Base-by-base conservation (phyloP, 92 coral and sea anemone species). In the Heliopora coerulea region DNA sequence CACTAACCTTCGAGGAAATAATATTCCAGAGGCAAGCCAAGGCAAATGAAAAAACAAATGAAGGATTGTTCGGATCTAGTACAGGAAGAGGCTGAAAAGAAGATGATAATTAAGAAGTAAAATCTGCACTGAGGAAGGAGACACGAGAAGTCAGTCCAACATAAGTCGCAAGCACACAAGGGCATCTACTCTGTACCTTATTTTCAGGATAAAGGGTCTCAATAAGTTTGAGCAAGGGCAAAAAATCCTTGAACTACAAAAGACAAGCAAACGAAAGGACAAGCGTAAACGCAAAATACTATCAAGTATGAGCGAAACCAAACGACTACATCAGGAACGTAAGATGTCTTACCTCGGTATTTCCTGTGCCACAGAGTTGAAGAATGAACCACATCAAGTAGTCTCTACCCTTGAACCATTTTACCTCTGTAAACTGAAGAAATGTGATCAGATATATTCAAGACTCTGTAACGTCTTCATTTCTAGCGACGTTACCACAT, bases 1-100 rank as follows among this genome's bases (percentile, higher is more conserved):
- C 1, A 59, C 76, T 10, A 50, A 89, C 97, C 96, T 92, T 92
- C 49, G 83, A 84, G 32, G 97, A 81, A 48, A 92, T 39, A 56
- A 87, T 90, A 14, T 89, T 88, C 97, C 97, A 92, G 24, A 89
- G 91, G 62, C 96, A 92, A 17, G 97, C 90, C 86, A 89, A 86
- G 0, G 97, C 96, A 54, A 92, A 67, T 12, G 97, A 87, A 58
- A 87, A 88, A 17, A 92, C 91, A 0, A 91, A 89, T 59, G 88
- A 88, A 41, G 93, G 81, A 21, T 62, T 72, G 79, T 83, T 87
- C 54, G 85, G 84, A 46, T 92, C 97, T 59, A 96, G 97, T 13
- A 87, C 84, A 19, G 91, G 82, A 13, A 89, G 86, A 32, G 96
- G 97, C 97, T 91, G 68, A 3, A 69, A 35, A 72, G 78, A 54